A percentile compares a stretch with the other conserved stretches of the same genome.
These are phyloP conservation scores for Ivindomyrus marchei DNA, from an alignment of 2,113 vertebrate genomes.

Conservation along the genomic window DNA sequence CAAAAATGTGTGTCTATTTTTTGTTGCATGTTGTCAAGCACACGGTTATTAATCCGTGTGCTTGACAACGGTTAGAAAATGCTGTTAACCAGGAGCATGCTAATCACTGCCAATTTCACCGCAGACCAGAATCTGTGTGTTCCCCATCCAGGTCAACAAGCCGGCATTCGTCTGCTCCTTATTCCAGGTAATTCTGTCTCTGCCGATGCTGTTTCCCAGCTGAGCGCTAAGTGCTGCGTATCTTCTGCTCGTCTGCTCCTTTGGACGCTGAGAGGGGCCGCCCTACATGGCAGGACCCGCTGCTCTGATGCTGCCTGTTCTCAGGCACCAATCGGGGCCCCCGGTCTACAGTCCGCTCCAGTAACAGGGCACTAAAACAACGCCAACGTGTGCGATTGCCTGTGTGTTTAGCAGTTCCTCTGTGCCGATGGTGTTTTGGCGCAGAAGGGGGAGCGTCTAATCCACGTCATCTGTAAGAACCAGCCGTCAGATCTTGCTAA, in stretches of 20 bases:
- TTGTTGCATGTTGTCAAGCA: not conserved
- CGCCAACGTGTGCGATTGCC: slow-evolving; percentile 42
- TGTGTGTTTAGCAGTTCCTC: slow-evolving; percentile 35
- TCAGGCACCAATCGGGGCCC: slow-evolving; percentile 27
- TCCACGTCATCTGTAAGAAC: slow-evolving; percentile 49
- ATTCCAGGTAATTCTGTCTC: not conserved
- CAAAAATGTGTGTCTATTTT: not conserved
- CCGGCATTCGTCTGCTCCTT: not conserved
- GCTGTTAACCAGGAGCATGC: not conserved
- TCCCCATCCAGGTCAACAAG: not conserved
- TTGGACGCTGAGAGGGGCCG: not conserved
- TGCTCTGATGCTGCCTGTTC: slow-evolving; percentile 27
- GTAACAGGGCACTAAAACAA: slow-evolving; percentile 52
- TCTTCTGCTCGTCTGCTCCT: not conserved
- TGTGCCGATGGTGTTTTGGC: slow-evolving; percentile 35
- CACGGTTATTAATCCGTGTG: not conserved
- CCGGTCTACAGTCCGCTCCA: slow-evolving; percentile 30
- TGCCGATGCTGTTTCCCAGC: not conserved
- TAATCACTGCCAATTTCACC: not conserved
- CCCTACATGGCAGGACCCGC: not conserved
- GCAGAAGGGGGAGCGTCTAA: slow-evolving; percentile 46
- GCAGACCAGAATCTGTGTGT: not conserved
- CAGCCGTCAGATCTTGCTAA: slow-evolving; percentile 51
- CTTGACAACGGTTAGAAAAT: not conserved
- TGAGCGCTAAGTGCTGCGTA: not conserved